phyloP scores from a whole-genome alignment of 2,797 vertebrate genomes.

The Otolemur crassicaudatus region DNA sequence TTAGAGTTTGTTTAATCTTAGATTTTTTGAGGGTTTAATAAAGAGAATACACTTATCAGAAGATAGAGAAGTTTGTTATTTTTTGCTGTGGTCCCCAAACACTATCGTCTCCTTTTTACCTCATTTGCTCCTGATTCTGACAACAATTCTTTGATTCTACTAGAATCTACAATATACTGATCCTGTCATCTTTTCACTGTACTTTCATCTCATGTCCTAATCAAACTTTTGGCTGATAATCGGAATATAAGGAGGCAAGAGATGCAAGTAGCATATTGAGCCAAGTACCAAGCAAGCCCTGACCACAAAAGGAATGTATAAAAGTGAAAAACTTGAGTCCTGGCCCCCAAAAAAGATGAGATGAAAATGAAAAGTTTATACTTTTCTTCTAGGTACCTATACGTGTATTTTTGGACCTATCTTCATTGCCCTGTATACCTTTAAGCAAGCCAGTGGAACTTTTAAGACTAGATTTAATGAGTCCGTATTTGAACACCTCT shows the following conservation, averaged over 20 bases:
- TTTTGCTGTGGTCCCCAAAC: neutral
- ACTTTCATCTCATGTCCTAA: neutral
- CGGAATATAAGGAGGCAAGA: neutral
- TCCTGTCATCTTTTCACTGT: neutral
- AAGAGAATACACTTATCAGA: neutral
- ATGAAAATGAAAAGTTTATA: neutral
- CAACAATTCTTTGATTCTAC: neutral
- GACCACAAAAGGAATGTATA: neutral
- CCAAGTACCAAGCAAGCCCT: neutral
- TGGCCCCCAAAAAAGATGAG: neutral
- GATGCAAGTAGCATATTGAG: neutral
- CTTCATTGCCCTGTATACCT: slow-evolving; percentile 92
- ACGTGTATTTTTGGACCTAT: slow-evolving; percentile 96
- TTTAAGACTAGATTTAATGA: slow-evolving; percentile 95
- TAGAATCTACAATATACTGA: neutral
- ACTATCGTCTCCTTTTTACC: neutral
- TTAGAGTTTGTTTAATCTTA: neutral
- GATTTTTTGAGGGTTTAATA: neutral
- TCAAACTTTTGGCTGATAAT: neutral
- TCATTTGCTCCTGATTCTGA: neutral
- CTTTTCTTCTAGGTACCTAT: slow-evolving; percentile 92
- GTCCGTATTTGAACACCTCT: slow-evolving; percentile 90
- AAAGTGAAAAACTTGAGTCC: neutral
- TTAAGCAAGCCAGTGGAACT: slow-evolving; percentile 95
- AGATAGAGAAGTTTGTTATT: neutral